Evolutionary conservation across 1,140 invertebrate species (phyloP), one percentile per base, ranked within the genome.

Genomic region (Drosophila persimilis): DNA sequence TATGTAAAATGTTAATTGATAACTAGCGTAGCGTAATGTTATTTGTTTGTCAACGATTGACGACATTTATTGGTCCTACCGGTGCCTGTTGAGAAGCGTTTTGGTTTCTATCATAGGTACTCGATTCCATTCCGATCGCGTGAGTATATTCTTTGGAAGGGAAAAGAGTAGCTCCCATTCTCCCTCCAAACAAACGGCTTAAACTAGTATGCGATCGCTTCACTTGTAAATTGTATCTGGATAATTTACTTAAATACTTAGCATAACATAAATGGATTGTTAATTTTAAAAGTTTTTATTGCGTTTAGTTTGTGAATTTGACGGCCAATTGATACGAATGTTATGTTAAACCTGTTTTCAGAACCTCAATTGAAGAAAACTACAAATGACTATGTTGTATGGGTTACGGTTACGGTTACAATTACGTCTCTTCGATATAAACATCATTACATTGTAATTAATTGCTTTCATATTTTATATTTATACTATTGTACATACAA

Each of bases 41-140:
- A 67, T 17, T 47, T 47, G 43, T 31, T 11, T 46, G 64, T 61
- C 64, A 65, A n/a, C 60, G 22, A 52, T 26, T 29, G 60, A 61
- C 60, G 61, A 66, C 48, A 64, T 65, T 67, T 47, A 41, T 67
- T 67, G 65, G 65, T 69, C 65, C 65, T 56, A 54, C 67, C 31
- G 56, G 65, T 69, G 63, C 51, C 65, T 48, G 48, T 67, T 41
- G 44, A 69, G 51, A 69, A 69, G 65, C 65, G 65, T 67, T 69
- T 69, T 67, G 6, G 24, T 57, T 39, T 47, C 41, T 29, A 20
- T 55, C 15, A 69, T 48, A 69, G 65, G 65, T 69, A 69, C 65
- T 67, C 44, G 65, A 56, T 67, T 69, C 47, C 63, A 56, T 69
- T 69, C 47, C 63, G 29, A 67, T 69, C 44, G 39, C 52, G 26